Evolutionary conservation across 2,113 vertebrate species (phyloP).

Genomic region (Pheucticus melanocephalus): DNA sequence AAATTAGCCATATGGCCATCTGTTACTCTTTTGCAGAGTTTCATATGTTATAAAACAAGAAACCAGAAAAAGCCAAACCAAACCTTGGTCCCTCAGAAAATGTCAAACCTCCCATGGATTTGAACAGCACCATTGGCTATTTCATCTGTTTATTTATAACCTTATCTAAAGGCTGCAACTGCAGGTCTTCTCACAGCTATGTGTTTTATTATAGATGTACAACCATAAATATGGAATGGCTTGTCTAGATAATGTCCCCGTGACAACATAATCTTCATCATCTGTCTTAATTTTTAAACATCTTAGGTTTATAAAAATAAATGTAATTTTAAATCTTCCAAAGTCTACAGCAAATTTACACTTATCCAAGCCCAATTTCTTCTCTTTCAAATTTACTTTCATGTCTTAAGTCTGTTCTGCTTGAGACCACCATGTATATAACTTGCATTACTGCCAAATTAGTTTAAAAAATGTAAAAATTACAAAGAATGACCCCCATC

Average conservation of each 20-base stretch:
- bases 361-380: not conserved
- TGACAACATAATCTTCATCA: not conserved
- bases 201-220: not conserved
- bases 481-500: not conserved
- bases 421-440: not conserved
- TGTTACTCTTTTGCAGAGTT: not conserved
- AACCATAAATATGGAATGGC: not conserved
- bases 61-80: not conserved
- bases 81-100: not conserved
- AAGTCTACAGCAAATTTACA: not conserved
- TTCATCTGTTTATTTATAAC: not conserved
- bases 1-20: not conserved
- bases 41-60: not conserved
- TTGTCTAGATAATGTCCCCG: not conserved
- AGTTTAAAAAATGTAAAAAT: not conserved
- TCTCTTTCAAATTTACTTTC: not conserved
- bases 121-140: not conserved
- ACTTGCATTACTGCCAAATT: not conserved
- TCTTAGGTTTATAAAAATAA: not conserved
- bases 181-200: not conserved
- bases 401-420: not conserved
- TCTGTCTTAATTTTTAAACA: not conserved
- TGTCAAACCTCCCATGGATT: not conserved
- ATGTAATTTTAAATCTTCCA: not conserved
- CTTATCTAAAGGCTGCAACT: not conserved